These are phyloP conservation scores for Vulpes ferrilata DNA, from an alignment of 2,113 vertebrate genomes.

Conservation along the genomic window DNA sequence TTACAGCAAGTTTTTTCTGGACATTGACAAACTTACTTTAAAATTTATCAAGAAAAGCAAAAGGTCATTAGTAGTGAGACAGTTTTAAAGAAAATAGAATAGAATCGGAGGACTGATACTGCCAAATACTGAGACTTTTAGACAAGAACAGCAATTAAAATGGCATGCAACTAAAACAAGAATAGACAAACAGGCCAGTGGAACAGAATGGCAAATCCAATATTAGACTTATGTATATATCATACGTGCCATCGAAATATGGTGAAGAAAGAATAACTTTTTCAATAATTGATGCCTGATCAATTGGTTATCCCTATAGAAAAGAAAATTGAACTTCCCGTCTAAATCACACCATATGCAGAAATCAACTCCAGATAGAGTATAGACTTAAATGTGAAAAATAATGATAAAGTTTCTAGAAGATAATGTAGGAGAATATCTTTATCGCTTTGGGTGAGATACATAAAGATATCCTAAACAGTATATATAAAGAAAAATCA, in stretches of 20 bases:
- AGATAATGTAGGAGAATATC: background rate
- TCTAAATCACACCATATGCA: background rate
- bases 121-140: background rate
- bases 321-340: background rate
- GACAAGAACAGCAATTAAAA: background rate
- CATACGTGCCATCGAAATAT: background rate
- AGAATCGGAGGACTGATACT: background rate
- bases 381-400: constrained; percentile 18
- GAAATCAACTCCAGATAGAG: background rate
- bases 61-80: background rate
- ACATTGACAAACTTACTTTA: background rate
- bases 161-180: background rate
- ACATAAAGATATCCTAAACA: background rate
- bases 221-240: background rate
- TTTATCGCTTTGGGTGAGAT: background rate
- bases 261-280: background rate
- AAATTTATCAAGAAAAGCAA: background rate
- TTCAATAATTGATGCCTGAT: background rate
- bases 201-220: background rate
- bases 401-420: background rate
- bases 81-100: background rate
- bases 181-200: background rate
- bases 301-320: background rate
- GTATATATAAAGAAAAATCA: background rate
- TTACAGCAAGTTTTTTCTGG: background rate